Evolutionary conservation across 1,140 invertebrate species (phyloP).

Genomic region (Drosophila seguyi): DNA sequence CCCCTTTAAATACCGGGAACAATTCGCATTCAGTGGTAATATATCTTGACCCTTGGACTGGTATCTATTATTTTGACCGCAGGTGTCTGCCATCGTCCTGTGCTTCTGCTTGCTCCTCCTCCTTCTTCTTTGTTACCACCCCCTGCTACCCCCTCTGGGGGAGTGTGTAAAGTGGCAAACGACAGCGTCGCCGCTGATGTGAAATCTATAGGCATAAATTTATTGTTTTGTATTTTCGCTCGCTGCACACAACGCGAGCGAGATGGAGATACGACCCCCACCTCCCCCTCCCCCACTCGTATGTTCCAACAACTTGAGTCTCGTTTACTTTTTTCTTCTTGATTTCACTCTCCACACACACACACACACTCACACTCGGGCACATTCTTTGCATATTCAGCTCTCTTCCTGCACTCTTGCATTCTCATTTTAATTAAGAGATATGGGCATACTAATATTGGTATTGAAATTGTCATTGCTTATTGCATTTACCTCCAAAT

Average conservation of each 20-base stretch:
- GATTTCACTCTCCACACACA: conserved; percentile 34
- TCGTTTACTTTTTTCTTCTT: conserved; percentile 51
- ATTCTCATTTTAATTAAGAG: conserved; percentile 78
- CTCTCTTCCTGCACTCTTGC: conserved; percentile 48
- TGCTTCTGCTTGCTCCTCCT: not conserved
- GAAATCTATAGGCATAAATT: conserved; percentile 82
- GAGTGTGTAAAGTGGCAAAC: conserved; percentile 57
- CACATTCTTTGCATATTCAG: conserved; percentile 72
- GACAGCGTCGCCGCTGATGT: conserved; percentile 51
- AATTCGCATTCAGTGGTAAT: not conserved
- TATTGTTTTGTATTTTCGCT: conserved; percentile 77
- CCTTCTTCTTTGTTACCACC: conserved; percentile 34
- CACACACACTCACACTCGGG: conserved; percentile 33
- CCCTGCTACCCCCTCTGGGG: conserved; percentile 19
- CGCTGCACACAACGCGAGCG: conserved; percentile 33
- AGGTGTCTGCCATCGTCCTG: conserved; percentile 12
- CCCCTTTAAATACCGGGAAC: not conserved
- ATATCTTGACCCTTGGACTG: too few species aligned
- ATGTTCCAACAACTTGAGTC: conserved; percentile 39
- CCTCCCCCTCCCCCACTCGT: conserved; percentile 7
- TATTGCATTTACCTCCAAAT: conserved; percentile 68
- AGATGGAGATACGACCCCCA: conserved; percentile 15
- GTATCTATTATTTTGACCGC: conserved; percentile 10
- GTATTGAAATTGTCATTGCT: conserved; percentile 67
- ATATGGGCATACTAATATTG: conserved; percentile 38